These are phyloP conservation scores for Eumeta japonica DNA, from an alignment of 1,140 invertebrate genomes.

Conservation along the genomic window DNA sequence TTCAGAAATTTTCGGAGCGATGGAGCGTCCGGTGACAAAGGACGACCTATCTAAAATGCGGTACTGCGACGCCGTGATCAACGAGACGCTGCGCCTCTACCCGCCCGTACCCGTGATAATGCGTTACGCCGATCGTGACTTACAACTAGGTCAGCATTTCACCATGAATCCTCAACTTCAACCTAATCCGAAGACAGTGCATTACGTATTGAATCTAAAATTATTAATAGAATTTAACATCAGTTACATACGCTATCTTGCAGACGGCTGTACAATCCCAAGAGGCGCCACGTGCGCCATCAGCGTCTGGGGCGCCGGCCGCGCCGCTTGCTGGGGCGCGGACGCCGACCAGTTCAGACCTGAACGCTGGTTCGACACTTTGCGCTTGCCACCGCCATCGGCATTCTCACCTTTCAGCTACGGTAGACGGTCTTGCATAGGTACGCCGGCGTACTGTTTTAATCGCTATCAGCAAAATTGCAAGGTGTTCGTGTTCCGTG, in stretches of 20 bases:
- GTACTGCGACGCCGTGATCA: constrained; percentile 65
- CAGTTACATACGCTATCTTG: background rate
- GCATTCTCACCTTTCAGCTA: constrained; percentile 27
- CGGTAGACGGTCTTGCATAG: constrained; percentile 29
- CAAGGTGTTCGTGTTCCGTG: background rate
- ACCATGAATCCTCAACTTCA: too few relatives aligned
- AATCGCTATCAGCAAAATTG: background rate
- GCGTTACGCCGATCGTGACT: constrained; percentile 25
- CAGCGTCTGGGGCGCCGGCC: constrained; percentile 21
- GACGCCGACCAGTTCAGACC: constrained; percentile 24
- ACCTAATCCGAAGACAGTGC: too few relatives aligned
- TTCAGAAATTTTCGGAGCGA: constrained; percentile 31
- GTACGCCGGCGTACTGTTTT: too few relatives aligned
- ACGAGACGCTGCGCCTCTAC: constrained; percentile 65
- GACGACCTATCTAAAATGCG: constrained; percentile 62
- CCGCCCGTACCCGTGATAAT: constrained; percentile 63
- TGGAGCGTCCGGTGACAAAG: constrained; percentile 19
- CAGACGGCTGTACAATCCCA: constrained; percentile 24
- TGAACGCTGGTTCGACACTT: constrained; percentile 25
- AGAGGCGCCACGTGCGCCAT: constrained; percentile 15
- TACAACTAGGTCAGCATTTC: constrained; percentile 29
- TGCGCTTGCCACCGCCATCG: constrained; percentile 4
- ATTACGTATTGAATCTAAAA: too few relatives aligned
- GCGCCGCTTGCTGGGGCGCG: constrained; percentile 21
- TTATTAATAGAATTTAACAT: constrained; percentile 6